A percentile compares a stretch with the other conserved stretches of the same genome.
phyloP scores from a whole-genome alignment of 1,140 invertebrate genomes.

The Penaeus chinensis region DNA sequence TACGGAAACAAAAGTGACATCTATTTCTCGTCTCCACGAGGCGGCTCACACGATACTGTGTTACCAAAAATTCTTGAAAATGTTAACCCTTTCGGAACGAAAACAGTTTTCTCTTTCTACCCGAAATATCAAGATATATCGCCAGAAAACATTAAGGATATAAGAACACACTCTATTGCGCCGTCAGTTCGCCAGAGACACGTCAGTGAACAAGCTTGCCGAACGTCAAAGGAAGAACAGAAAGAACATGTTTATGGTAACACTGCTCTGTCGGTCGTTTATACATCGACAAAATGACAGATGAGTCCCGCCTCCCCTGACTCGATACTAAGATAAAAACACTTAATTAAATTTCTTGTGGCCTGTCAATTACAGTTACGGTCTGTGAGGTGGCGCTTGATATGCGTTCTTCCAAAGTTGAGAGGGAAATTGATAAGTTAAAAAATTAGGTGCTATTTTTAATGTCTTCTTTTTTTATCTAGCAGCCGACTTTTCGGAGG shows the following conservation, averaged over 20 bases:
- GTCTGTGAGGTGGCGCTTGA: slow-evolving; percentile 37
- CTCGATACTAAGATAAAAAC: slow-evolving; percentile 60
- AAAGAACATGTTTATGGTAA: slow-evolving; percentile 14
- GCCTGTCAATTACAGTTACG: slow-evolving; percentile 53
- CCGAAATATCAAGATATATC: no score
- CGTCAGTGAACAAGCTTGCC: no score
- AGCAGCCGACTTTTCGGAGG: no score
- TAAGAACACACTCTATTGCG: no score
- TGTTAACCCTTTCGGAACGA: no score
- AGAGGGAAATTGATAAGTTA: slow-evolving; percentile 34
- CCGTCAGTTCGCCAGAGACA: no score
- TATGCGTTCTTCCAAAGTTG: slow-evolving; percentile 29
- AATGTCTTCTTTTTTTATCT: no score
- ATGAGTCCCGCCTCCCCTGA: slow-evolving; percentile 47
- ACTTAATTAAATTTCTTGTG: slow-evolving; percentile 59
- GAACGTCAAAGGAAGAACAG: no score
- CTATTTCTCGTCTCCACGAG: slow-evolving; percentile 41
- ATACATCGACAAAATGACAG: slow-evolving; percentile 61
- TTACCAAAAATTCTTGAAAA: no score
- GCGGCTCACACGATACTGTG: background rate
- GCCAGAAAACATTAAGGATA: no score
- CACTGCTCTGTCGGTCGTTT: slow-evolving; percentile 48
- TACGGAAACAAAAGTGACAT: slow-evolving; percentile 48
- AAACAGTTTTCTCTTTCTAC: no score
- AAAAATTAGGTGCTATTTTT: slow-evolving; percentile 17